Base-by-base conservation (phyloP, 2,113 vertebrate species). In the Mirza zaza region DNA sequence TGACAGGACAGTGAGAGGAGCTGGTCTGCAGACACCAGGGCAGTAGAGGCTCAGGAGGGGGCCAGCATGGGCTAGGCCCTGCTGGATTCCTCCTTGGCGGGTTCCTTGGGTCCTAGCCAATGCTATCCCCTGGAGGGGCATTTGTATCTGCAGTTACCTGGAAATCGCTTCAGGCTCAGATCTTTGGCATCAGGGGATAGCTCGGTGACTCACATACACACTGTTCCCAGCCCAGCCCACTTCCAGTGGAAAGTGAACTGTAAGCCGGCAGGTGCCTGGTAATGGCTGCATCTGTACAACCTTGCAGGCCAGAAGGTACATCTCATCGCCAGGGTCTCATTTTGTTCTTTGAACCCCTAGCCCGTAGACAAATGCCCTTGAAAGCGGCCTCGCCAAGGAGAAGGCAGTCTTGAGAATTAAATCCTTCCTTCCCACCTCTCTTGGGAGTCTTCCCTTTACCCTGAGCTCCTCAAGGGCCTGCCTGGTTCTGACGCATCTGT, bases 81-180 rank as follows among this genome's bases (percentile, higher is more conserved):
- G 59, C 70, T 18, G 2, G n/a, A 32, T 6, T 11, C n/a, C 29
- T 70, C 18, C 32, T 50, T 1, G 5, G 17, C 0, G 0, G 6
- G 50, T 15, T 48, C 36, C 75, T 32, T 13, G 9, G 21, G 39
- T 59, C 39, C 75, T 21, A 34, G 65, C n/a, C 55, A 39, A 6
- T 21, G 20, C 50, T 55, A 42, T 65, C 32, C 34, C 67, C 32
- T 7, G 36, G 3, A 45, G 55, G 55, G 13, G 4, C 14, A 73
- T 76, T 42, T 13, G 27, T 18, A 20, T 36, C 20, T 2, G 4
- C 2, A 4, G 11, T 42, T 48, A 34, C 18, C 48, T 91, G 50
- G 84, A 50, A n/a, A 29, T 9, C 1, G 17, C 52, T 83, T 63
- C 10, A 0, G 36, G 27, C 80, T 87, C 75, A 89, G 67, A 50